Evolutionary conservation across 2,113 vertebrate species (phyloP).

Genomic region (Ailurus styani): DNA sequence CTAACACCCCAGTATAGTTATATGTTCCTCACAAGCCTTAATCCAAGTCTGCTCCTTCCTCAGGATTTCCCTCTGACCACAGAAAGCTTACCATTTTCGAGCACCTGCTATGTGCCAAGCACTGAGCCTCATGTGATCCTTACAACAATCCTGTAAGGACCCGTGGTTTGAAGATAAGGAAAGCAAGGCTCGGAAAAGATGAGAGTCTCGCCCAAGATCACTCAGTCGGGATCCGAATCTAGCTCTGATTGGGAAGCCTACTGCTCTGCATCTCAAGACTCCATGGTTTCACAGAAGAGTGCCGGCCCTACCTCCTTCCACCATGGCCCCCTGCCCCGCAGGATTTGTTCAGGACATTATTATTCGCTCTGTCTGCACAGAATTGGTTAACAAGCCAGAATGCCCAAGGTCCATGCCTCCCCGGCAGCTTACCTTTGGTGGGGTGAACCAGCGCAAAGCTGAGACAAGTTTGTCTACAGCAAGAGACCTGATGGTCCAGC

Average conservation of each 20-base stretch:
- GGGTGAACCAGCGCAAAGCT: rapidly evolving
- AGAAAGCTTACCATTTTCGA: background rate
- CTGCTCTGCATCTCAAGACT: background rate
- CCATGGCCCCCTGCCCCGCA: background rate
- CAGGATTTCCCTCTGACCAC: background rate
- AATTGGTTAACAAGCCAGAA: background rate
- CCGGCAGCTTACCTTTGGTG: background rate
- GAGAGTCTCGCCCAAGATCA: background rate
- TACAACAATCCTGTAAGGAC: background rate
- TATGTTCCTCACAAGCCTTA: background rate
- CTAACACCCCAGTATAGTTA: background rate
- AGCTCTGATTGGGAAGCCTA: background rate
- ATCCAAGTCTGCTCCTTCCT: background rate
- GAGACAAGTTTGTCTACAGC: rapidly evolving
- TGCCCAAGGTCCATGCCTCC: background rate
- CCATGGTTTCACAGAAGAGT: background rate
- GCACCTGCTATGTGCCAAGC: background rate
- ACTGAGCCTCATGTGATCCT: background rate
- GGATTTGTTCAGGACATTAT: background rate
- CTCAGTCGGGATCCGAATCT: background rate
- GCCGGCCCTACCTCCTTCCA: background rate
- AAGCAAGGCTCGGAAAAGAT: background rate
- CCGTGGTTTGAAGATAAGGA: background rate
- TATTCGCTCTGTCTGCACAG: background rate
- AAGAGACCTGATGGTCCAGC: rapidly evolving